Evolutionary conservation across 2,888 invertebrate species (phyloP).

Genomic region (Beris morrisii): DNA sequence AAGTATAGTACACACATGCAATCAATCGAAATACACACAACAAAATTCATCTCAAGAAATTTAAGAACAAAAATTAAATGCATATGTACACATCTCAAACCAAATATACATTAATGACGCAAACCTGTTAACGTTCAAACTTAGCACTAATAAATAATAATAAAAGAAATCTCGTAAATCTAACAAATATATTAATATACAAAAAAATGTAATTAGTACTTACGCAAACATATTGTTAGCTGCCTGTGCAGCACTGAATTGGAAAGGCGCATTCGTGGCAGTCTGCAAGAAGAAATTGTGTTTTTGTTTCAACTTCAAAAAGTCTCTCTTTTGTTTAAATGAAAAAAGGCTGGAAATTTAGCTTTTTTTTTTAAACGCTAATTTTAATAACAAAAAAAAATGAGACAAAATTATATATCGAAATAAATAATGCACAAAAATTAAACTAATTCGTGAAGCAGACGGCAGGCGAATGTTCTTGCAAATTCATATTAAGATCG

Average conservation of each 20-base stretch:
- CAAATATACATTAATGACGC: not conserved
- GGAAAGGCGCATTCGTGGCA: slow-evolving; percentile 54
- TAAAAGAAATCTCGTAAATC: slow-evolving; percentile 30
- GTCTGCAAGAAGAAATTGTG: slow-evolving; percentile 49
- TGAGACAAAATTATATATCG: slow-evolving; percentile 6
- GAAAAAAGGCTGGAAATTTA: slow-evolving; percentile 11
- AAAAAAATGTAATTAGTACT: slow-evolving; percentile 45
- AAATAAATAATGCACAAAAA: slow-evolving; percentile 7
- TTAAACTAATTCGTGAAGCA: not conserved
- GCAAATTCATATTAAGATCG: not conserved
- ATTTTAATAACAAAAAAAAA: slow-evolving; percentile 12
- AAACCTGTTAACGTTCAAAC: not conserved
- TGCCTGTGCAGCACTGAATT: slow-evolving; percentile 53
- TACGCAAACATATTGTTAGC: slow-evolving; percentile 56
- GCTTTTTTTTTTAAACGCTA: slow-evolving; percentile 23
- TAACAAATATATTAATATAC: slow-evolving; percentile 19
- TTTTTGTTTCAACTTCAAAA: slow-evolving; percentile 25
- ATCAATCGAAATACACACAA: no score
- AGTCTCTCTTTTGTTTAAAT: slow-evolving; percentile 10
- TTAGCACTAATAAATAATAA: slow-evolving; percentile 6
- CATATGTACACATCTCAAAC: not conserved
- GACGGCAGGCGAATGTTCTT: not conserved
- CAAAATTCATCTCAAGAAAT: no score
- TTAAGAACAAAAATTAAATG: no score
- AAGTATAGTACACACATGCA: no score